Percentiles rank a stretch among this genome's conserved stretches.
phyloP scores from a whole-genome alignment of 2,113 vertebrate species.

The Nothoprocta pentlandii region DNA sequence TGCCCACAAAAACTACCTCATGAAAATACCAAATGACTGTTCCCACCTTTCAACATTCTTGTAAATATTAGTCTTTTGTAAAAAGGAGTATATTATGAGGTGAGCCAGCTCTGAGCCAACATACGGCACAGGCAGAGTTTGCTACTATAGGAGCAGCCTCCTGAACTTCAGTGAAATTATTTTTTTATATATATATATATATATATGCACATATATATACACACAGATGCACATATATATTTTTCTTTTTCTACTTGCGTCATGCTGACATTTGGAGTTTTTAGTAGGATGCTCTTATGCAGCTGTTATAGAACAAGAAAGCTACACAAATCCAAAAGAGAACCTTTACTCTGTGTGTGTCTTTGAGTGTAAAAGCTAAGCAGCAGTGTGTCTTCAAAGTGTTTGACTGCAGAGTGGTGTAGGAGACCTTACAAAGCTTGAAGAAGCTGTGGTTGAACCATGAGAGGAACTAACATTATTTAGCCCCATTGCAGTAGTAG shows the following conservation, averaged over 20 bases:
- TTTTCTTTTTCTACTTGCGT: background rate
- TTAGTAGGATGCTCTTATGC: background rate
- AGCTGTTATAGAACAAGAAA: background rate
- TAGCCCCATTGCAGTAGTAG: background rate
- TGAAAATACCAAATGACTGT: background rate
- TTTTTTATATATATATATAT: too few relatives aligned
- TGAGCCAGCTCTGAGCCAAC: background rate
- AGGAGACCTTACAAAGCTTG: background rate
- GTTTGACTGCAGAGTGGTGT: background rate
- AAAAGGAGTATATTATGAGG: background rate
- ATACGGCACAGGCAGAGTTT: background rate
- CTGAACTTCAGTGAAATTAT: background rate
- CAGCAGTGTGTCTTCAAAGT: background rate
- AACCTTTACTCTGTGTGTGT: background rate
- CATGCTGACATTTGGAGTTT: background rate
- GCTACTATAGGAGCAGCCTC: background rate
- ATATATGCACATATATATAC: too few relatives aligned
- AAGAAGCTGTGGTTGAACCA: background rate
- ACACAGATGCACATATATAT: too few relatives aligned
- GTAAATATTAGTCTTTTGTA: background rate
- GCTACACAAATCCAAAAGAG: background rate
- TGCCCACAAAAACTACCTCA: background rate
- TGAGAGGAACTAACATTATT: background rate
- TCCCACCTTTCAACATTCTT: background rate
- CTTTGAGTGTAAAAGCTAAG: background rate